Evolutionary conservation across 2,797 vertebrate genomes (phyloP), one percentile per base, ranked within the genome.

Genomic region (Sebastolobus alascanus): DNA sequence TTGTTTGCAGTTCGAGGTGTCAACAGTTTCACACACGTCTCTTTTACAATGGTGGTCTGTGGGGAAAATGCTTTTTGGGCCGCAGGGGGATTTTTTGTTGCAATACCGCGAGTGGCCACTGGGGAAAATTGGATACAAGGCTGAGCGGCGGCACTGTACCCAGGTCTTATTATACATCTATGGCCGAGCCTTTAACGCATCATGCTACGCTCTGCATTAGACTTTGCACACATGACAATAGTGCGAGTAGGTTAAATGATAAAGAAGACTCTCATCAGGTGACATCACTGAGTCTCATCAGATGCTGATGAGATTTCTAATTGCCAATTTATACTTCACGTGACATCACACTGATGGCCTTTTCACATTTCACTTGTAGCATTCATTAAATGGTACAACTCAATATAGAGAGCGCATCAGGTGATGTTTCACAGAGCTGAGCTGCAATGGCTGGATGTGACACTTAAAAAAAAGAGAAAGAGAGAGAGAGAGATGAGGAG

Each of bases 361-460:
- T 73, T 7, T 40, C 12, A 54, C 54, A 55, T 40, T 69, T 71
- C 61, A 71, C 60, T 46, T 73, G 67, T 60, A 66, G 67, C 75
- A 63, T 81, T 80, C 75, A 76, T 86, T 65, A 87, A 83, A 86
- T 50, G 67, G 46, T 55, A 31, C 27, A 67, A 35, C 64, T 80
- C 52, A 60, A 69, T 74, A 60, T 6, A 74, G 18, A 78, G 18
- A 78, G 37, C 3, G 50, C 75, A 86, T 90, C 85, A 80, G 85
- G 84, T 81, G 85, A 64, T 54, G 64, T 38, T 80, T 79, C 46
- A 55, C 46, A 18, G 66, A 65, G 77, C 74, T 66, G 37, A 78
- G 81, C 77, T 79, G 22, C 59, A 64, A 68, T 31, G 56, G 59
- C 72, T 86, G 67, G 20, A 54, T 77, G 33, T 86, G 82, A 83